Percentiles rank a stretch among this genome's conserved stretches.
Conservation (phyloP, 2,113 vertebrate genomes). For the cattle (Bos taurus) region ARS-UCD2.0 NC_037337.1:2718501-2719000, state of each 20-base stretch:
- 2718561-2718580: neutral
- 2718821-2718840: conserved; percentile 45
- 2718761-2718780: conserved; percentile 21
- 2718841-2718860: neutral
- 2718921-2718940: neutral
- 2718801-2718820: conserved; percentile 28
- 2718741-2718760: neutral
- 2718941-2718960: neutral
- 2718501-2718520: neutral
- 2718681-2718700: conserved; percentile 19
- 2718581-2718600: neutral
- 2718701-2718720: neutral
- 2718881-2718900: conserved; percentile 1
- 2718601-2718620: neutral
- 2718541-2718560: neutral
- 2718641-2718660: neutral
- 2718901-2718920: neutral
- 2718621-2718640: conserved; percentile 20
- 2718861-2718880: conserved; percentile 39
- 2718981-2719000: neutral
- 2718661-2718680: neutral
- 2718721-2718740: neutral
- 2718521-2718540: neutral
- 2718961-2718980: conserved; percentile 35
- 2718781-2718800: conserved; percentile 53